phyloP scores from a whole-genome alignment of 2,797 vertebrate genomes.

The Galaxias olidus region DNA sequence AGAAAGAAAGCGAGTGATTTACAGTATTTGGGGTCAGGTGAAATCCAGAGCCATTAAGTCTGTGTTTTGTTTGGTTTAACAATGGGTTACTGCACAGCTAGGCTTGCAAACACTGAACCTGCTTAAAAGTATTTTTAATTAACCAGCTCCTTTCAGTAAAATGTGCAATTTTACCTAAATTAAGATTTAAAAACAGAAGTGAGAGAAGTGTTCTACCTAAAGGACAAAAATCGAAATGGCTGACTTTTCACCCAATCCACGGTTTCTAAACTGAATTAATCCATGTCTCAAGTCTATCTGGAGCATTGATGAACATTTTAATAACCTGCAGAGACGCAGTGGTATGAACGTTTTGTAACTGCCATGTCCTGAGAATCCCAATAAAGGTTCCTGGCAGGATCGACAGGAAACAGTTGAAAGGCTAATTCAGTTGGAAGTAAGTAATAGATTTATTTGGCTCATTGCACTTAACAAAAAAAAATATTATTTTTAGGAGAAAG shows the following conservation, averaged over 20 bases:
- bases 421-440: constrained; percentile 39
- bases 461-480: constrained; percentile 42
- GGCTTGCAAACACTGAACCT: constrained; percentile 27
- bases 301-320: too few relatives aligned
- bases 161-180: too few relatives aligned
- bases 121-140: too few relatives aligned
- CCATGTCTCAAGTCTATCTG: neutral
- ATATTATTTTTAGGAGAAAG: constrained; percentile 48
- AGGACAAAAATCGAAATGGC: too few relatives aligned
- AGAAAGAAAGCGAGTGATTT: constrained; percentile 54
- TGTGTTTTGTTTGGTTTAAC: constrained; percentile 38
- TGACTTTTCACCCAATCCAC: too few relatives aligned
- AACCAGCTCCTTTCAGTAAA: neutral
- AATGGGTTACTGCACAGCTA: constrained; percentile 36
- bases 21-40: constrained; percentile 46
- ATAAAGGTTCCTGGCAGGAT: constrained; percentile 22
- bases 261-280: neutral
- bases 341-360: constrained; percentile 28
- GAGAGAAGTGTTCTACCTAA: too few relatives aligned
- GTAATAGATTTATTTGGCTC: constrained; percentile 58
- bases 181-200: too few relatives aligned
- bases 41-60: constrained; percentile 49
- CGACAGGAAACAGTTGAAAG: constrained; percentile 24
- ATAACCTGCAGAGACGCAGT: constrained; percentile 20
- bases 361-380: constrained; percentile 22